Base-by-base conservation (phyloP, 2,113 vertebrate genomes). In the Sphaerodactylus townsendi region DNA sequence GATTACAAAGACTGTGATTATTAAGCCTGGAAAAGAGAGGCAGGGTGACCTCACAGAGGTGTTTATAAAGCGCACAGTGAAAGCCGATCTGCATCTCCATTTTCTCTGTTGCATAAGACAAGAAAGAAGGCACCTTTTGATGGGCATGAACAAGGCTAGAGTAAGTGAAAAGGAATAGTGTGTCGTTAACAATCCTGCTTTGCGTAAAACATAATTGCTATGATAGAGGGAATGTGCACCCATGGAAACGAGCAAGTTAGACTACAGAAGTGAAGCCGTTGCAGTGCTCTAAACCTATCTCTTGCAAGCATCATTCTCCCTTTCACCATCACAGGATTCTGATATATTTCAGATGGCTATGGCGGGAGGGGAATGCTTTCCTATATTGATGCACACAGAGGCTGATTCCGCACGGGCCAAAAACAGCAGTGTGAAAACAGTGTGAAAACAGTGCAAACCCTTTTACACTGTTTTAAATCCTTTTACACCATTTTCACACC, bases 1-100 rank as follows among this genome's bases (percentile, higher is more conserved):
- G 41, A 73, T 68, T 41, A 66, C 77, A 80, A 80, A 85, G 77
- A 53, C 35, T 8, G 9, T 33, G 33, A 53, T 85, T 85, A 80
- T 66, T 53, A 66, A 75, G 69, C 59, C 10, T 41, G 84, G 17
- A 56, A 80, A 85, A 73, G 23, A 46, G 33, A 85, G 14, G 46
- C 35, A 33, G 10, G 6, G 64, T 65, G 28, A 68, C 41, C 28
- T 73, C 44, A 50, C 17, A 15, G 69, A 85, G 84, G 77, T 80
- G 59, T 66, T 80, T 74, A 74, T 75, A 66, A 75, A 79, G 64
- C 64, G 28, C 11, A 53, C 28, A 68, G 59, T 30, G 71, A 75
- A 80, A 81, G 50, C n/a, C 80, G 6, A 30, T 69, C 62, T 21
- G 30, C 21, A 0, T 82, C 59, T 53, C 71, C 30, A 62, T 72